phyloP scores from a whole-genome alignment of 2,888 invertebrate genomes.

The Oligia latruncula region DNA sequence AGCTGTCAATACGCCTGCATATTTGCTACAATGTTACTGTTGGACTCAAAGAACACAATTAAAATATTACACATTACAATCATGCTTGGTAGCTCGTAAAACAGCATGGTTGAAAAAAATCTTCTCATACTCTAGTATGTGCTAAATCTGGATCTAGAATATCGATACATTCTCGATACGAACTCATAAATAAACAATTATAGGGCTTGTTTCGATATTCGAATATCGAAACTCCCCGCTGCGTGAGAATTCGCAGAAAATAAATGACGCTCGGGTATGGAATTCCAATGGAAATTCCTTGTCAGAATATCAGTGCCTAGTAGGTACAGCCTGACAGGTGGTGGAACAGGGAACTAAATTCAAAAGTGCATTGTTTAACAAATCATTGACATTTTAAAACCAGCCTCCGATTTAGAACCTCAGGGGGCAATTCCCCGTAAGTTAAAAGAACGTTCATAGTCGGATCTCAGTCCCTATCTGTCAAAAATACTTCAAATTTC shows the following conservation, averaged over 20 bases:
- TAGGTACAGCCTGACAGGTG: not conserved
- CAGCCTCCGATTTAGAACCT: not conserved
- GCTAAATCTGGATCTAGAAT: conserved; percentile 72
- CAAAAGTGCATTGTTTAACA: conserved; percentile 12
- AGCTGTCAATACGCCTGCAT: conserved; percentile 50
- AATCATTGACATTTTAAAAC: not conserved
- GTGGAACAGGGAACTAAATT: conserved; percentile 16
- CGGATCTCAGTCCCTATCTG: no score
- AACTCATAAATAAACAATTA: conserved; percentile 77
- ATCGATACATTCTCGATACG: conserved; percentile 73
- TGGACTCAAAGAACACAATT: conserved; percentile 66
- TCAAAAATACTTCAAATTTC: no score
- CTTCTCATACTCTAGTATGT: conserved; percentile 65
- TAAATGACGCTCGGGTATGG: conserved; percentile 63
- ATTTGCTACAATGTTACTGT: conserved; percentile 58
- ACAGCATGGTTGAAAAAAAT: conserved; percentile 66
- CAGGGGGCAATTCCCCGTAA: not conserved
- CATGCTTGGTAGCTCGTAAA: conserved; percentile 68
- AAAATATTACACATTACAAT: conserved; percentile 69
- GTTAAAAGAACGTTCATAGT: not conserved
- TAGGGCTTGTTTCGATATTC: conserved; percentile 58
- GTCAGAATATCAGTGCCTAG: conserved; percentile 27
- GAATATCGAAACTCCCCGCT: conserved; percentile 66
- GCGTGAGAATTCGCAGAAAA: conserved; percentile 64
- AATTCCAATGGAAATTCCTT: conserved; percentile 64